These are phyloP conservation scores for Phylloscopus trochiloides DNA, from an alignment of 2,113 vertebrate species.

Conservation along the genomic window DNA sequence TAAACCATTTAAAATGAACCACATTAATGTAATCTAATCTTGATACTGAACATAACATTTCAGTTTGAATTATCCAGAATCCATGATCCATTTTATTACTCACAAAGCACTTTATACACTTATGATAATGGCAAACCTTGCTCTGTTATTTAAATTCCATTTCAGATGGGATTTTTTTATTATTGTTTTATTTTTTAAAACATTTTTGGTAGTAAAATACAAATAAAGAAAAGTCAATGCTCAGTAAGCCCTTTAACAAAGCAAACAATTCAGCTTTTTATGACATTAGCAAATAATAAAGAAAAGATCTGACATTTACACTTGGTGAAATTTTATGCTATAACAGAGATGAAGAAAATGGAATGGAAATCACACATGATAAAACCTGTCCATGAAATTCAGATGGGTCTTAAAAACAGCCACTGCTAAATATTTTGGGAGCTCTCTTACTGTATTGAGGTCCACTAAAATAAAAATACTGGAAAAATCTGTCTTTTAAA, in stretches of 20 bases:
- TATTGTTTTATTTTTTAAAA: constrained; percentile 75
- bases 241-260: constrained; percentile 81
- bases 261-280: constrained; percentile 82
- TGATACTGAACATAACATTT: constrained; percentile 84
- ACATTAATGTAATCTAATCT: constrained; percentile 85
- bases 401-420: constrained; percentile 38
- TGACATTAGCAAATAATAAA: constrained; percentile 85
- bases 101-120: constrained; percentile 83
- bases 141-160: constrained; percentile 84
- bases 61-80: constrained; percentile 86
- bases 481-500: not conserved
- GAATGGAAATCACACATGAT: constrained; percentile 75
- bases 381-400: constrained; percentile 69
- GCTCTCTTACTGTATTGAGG: not conserved
- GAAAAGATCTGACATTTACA: constrained; percentile 85
- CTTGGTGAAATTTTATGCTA: constrained; percentile 83
- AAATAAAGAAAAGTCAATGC: constrained; percentile 81
- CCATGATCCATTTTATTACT: constrained; percentile 86
- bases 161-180: constrained; percentile 75
- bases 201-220: constrained; percentile 79
- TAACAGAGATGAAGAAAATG: constrained; percentile 80
- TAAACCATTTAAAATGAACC: constrained; percentile 86
- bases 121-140: constrained; percentile 81
- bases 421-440: constrained; percentile 31
- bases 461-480: not conserved